A percentile compares a stretch with the other conserved stretches of the same genome.
phyloP scores from a whole-genome alignment of 2,797 vertebrate genomes.

The Fratercula arctica region DNA sequence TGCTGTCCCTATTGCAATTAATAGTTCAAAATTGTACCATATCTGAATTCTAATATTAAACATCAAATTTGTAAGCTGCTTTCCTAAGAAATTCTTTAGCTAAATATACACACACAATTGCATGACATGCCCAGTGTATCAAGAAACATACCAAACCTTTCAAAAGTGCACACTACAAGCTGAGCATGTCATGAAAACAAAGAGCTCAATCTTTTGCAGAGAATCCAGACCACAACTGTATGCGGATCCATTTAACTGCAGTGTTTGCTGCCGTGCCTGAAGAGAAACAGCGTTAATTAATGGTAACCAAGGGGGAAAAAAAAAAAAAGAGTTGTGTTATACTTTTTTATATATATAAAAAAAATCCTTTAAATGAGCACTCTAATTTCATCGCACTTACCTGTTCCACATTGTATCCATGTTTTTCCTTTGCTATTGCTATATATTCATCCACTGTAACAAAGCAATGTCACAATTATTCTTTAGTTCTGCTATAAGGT shows the following conservation, averaged over 20 bases:
- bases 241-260: constrained; percentile 67
- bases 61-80: background rate
- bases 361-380: background rate
- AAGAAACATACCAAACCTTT: constrained; percentile 70
- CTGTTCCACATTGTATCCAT: constrained; percentile 98
- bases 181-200: constrained; percentile 73
- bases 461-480: constrained; percentile 65
- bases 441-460: constrained; percentile 96
- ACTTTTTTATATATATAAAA: background rate
- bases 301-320: constrained; percentile 36
- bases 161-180: constrained; percentile 69
- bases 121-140: constrained; percentile 70
- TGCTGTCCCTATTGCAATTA: background rate
- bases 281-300: constrained; percentile 71
- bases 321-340: background rate
- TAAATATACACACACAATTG: constrained; percentile 52
- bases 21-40: background rate
- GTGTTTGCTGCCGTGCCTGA: constrained; percentile 65
- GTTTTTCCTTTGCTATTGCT: constrained; percentile 96
- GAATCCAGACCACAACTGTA: constrained; percentile 70
- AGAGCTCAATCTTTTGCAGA: constrained; percentile 72
- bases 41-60: background rate
- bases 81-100: background rate
- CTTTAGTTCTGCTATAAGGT: background rate
- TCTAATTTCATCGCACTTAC: constrained; percentile 73